Evolutionary conservation across 64 coral and sea anemone genomes (phyloP).

Genomic region (Actinia tenebrosa): DNA sequence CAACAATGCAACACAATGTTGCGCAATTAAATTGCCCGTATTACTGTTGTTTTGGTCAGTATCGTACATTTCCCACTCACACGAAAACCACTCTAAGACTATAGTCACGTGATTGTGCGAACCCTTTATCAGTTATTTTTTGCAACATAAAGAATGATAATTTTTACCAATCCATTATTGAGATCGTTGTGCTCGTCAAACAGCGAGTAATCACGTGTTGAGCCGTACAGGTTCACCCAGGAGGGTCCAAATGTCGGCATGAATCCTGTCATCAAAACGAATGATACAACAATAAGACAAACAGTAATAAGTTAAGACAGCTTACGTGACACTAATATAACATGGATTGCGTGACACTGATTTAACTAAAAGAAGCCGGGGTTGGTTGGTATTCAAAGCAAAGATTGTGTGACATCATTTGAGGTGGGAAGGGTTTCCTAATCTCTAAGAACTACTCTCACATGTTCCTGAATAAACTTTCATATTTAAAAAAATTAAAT

Average conservation of each 20-base stretch:
- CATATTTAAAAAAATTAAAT: no score
- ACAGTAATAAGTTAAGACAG: not conserved
- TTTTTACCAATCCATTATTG: constrained; percentile 94
- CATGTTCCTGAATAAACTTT: no score
- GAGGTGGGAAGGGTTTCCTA: not conserved
- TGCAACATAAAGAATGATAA: not conserved
- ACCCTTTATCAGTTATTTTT: not conserved
- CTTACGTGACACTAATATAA: not conserved
- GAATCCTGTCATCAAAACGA: constrained; percentile 53
- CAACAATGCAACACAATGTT: no score
- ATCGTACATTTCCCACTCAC: no score
- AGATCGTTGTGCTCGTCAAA: constrained; percentile 99
- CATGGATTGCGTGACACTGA: not conserved
- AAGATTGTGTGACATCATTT: not conserved
- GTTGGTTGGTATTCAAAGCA: not conserved
- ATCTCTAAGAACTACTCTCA: not conserved
- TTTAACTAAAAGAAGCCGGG: not conserved
- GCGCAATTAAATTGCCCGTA: no score
- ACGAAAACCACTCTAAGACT: no score
- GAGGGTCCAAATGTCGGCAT: constrained; percentile 99
- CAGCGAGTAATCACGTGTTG: constrained; percentile 91
- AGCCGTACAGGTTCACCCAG: constrained; percentile 98
- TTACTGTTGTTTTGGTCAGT: no score
- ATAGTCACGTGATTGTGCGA: no score
- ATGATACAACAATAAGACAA: not conserved